Conservation (phyloP, 2,797 vertebrate genomes). For the Malacoraja senta region DNA sequence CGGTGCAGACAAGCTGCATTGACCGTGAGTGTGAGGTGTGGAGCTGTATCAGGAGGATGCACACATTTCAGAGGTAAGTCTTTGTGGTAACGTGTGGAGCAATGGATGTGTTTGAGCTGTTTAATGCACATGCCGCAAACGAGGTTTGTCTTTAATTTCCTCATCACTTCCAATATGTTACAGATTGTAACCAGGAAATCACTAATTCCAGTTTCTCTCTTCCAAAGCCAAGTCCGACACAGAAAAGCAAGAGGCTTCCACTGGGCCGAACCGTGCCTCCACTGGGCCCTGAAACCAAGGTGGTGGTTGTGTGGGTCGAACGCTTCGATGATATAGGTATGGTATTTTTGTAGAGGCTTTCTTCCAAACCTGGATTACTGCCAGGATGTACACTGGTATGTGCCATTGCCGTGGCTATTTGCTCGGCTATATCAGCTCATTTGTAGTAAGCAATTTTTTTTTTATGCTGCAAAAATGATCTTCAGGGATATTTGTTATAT, state of each 20-base stretch:
- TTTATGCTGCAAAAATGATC: neutral
- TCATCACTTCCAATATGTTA: neutral
- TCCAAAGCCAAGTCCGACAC: constrained; percentile 76
- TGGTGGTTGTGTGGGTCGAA: constrained; percentile 91
- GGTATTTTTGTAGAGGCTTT: neutral
- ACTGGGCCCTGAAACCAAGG: constrained; percentile 88
- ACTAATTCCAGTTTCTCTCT: neutral
- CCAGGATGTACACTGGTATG: neutral
- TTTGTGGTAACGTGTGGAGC: too few species aligned
- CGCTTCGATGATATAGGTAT: constrained; percentile 90
- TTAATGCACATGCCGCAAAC: too few species aligned
- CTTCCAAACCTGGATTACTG: neutral
- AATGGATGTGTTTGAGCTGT: too few species aligned
- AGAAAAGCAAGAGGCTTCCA: constrained; percentile 76
- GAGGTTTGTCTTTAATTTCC: too few species aligned
- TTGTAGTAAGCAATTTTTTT: neutral
- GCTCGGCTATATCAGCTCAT: neutral
- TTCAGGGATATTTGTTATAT: neutral
- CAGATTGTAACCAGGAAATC: neutral
- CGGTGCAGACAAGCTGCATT: too few species aligned
- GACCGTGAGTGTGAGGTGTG: too few species aligned
- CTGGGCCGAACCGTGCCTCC: constrained; percentile 79
- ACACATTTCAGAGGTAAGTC: too few species aligned
- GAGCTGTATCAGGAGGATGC: too few species aligned
- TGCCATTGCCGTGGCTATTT: neutral